A percentile compares a stretch with the other conserved stretches of the same genome.
phyloP scores from a whole-genome alignment of 2,888 invertebrate genomes.

The Hermaeophaga mercurialis region DNA sequence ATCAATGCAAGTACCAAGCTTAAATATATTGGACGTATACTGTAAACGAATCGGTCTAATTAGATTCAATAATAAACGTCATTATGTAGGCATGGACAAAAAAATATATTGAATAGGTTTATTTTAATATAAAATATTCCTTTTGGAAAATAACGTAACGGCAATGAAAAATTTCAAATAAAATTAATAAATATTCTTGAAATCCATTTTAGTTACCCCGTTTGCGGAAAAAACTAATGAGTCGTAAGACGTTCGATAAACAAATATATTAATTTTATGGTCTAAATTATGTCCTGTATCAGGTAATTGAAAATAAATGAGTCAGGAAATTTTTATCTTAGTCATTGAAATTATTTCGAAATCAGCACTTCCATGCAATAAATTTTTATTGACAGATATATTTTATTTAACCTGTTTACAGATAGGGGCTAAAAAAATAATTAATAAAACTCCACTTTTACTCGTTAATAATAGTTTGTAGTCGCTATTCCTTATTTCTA shows the following conservation, averaged over 20 bases:
- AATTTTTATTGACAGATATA: background rate
- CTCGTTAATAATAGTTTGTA: too few species aligned
- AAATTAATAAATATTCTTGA: background rate
- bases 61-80: too few species aligned
- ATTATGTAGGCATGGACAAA: too few species aligned
- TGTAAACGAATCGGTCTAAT: too few species aligned
- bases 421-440: background rate
- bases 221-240: background rate
- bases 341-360: background rate
- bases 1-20: too few species aligned
- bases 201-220: background rate
- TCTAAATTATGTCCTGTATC: background rate
- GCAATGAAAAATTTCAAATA: background rate
- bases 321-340: slow-evolving; percentile 2
- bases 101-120: too few species aligned
- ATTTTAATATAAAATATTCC: background rate
- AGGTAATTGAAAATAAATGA: slow-evolving; percentile 1
- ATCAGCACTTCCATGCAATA: background rate
- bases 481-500: too few species aligned
- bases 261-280: background rate
- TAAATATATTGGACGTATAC: too few species aligned
- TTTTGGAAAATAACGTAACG: too few species aligned
- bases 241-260: background rate
- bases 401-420: background rate
- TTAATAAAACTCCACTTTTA: too few species aligned